Percentiles rank a stretch among this genome's conserved stretches.
Evolutionary conservation across 2,888 invertebrate species (phyloP).

Genomic region (Chelonus formosanus): DNA sequence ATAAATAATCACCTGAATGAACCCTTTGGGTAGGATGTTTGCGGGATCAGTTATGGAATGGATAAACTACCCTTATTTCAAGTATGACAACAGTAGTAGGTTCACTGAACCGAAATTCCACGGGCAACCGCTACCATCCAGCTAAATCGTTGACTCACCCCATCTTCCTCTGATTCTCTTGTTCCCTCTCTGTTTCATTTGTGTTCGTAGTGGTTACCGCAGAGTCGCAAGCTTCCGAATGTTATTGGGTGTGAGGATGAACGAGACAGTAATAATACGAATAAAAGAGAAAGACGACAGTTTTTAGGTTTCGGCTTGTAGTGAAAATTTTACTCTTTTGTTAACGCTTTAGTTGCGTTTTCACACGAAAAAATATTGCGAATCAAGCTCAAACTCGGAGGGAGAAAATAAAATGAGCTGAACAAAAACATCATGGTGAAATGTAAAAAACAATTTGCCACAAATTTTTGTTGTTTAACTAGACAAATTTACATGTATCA

Average conservation of each 20-base stretch:
- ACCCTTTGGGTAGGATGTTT: constrained; percentile 8
- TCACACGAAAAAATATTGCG: constrained; percentile 27
- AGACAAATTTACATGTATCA: constrained; percentile 24
- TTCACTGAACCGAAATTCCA: constrained; percentile 36
- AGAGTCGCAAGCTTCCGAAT: constrained; percentile 12
- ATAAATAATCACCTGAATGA: constrained; percentile 6
- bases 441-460: constrained; percentile 19
- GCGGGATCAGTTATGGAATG: constrained; percentile 23
- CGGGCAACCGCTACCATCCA: constrained; percentile 34
- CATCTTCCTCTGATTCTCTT: neutral
- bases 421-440: constrained; percentile 3
- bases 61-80: constrained; percentile 32
- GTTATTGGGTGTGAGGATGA: neutral
- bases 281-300: constrained; percentile 20
- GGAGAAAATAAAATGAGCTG: constrained; percentile 4
- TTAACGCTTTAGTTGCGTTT: constrained; percentile 2
- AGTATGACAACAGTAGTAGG: constrained; percentile 30
- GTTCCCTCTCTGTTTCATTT: neutral
- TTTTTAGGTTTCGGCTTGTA: constrained; percentile 22
- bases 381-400: constrained; percentile 10
- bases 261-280: constrained; percentile 14
- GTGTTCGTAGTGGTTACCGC: neutral
- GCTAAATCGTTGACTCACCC: constrained; percentile 27
- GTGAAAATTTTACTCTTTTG: constrained; percentile 15
- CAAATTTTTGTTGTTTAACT: neutral